phyloP scores from a whole-genome alignment of 1,140 invertebrate genomes.

The Psilanteris sp. region DNA sequence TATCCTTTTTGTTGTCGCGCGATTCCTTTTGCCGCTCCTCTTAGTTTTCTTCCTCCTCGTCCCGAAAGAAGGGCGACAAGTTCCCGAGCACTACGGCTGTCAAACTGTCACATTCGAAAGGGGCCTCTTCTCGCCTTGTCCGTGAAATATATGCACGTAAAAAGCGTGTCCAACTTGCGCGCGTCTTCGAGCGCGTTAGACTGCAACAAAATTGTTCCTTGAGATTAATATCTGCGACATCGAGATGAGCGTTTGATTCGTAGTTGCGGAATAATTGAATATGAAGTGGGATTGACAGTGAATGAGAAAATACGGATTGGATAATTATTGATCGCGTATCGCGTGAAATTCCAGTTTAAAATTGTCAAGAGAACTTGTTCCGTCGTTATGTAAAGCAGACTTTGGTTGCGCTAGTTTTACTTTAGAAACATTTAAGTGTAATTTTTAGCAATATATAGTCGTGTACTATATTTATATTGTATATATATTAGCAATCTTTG shows the following conservation, averaged over 20 bases:
- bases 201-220: constrained; percentile 36
- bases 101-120: constrained; percentile 44
- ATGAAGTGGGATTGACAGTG: constrained; percentile 4
- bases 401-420: constrained; percentile 8
- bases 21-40: constrained; percentile 18
- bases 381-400: constrained; percentile 4
- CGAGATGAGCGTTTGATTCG: constrained; percentile 15
- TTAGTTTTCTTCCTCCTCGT: not conserved
- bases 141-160: constrained; percentile 20
- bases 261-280: constrained; percentile 42
- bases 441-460: too few species aligned
- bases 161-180: constrained; percentile 36
- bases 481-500: too few species aligned
- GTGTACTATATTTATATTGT: too few species aligned
- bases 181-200: constrained; percentile 20
- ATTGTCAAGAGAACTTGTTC: not conserved
- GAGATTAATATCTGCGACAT: constrained; percentile 42
- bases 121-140: constrained; percentile 17
- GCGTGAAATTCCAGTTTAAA: constrained; percentile 16
- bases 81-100: constrained; percentile 44
- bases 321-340: constrained; percentile 18
- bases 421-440: too few species aligned
- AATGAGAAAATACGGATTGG: constrained; percentile 19
- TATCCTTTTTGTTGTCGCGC: constrained; percentile 65
- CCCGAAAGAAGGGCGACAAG: constrained; percentile 11